Conservation (phyloP, 1,140 invertebrate genomes). For the Onthophagus taurus region DNA sequence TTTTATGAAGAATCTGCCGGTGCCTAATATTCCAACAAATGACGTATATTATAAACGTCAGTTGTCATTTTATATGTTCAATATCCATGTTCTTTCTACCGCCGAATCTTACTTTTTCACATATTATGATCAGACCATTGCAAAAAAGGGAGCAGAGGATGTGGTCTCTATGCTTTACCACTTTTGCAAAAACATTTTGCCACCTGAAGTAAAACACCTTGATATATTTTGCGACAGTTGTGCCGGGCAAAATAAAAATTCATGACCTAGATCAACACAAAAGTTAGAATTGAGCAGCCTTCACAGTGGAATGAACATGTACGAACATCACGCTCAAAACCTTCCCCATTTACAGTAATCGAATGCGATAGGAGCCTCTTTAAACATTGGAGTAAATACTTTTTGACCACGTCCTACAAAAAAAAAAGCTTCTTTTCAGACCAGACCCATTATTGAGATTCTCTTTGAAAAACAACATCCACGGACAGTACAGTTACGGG, state of each 20-base stretch:
- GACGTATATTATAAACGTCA: conserved; percentile 22
- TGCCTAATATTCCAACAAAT: conserved; percentile 18
- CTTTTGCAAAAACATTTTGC: conserved; percentile 8
- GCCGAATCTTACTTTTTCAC: conserved; percentile 18
- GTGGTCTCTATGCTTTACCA: conserved; percentile 16
- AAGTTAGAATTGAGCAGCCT: conserved; percentile 3
- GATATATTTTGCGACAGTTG: conserved; percentile 19
- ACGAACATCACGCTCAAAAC: too few relatives aligned
- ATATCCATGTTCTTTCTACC: conserved; percentile 21
- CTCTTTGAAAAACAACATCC: not conserved
- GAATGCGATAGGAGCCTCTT: conserved; percentile 9
- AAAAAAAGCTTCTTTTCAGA: not conserved
- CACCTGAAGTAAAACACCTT: conserved; percentile 8
- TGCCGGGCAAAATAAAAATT: conserved; percentile 18
- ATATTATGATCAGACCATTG: conserved; percentile 21
- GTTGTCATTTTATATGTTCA: conserved; percentile 21
- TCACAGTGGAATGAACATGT: too few relatives aligned
- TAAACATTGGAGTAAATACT: conserved; percentile 4
- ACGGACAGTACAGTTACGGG: not conserved
- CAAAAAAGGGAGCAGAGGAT: conserved; percentile 24
- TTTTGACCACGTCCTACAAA: not conserved
- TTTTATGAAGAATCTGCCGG: conserved; percentile 15
- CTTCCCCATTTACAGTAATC: too few relatives aligned
- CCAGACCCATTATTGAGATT: not conserved
- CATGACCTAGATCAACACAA: conserved; percentile 4